Evolutionary conservation across 2,113 vertebrate genomes (phyloP).

Genomic region (Heloderma charlesbogerti): DNA sequence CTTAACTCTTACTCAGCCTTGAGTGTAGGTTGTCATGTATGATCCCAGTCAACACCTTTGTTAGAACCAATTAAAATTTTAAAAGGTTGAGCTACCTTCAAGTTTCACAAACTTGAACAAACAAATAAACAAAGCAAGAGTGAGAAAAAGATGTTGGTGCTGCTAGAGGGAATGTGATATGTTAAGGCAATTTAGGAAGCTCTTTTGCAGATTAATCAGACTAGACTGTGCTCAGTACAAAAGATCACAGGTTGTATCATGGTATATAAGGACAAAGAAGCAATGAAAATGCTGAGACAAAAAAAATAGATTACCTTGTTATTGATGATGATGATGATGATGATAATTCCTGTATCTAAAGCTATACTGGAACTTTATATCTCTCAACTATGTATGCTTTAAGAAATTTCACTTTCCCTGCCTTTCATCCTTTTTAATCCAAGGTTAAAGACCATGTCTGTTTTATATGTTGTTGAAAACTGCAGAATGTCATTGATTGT

Average conservation of each 20-base stretch:
- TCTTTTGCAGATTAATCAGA: not conserved
- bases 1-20: too few species aligned
- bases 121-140: not conserved
- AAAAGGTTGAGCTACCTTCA: not conserved
- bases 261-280: not conserved
- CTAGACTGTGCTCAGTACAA: not conserved
- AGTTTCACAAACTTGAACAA: rapidly evolving
- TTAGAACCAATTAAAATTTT: too few species aligned
- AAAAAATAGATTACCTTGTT: not conserved
- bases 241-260: not conserved
- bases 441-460: rapidly evolving
- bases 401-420: not conserved
- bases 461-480: not conserved
- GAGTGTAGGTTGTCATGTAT: too few species aligned
- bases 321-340: not conserved
- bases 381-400: not conserved
- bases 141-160: not conserved
- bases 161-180: not conserved
- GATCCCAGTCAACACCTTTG: too few species aligned
- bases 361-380: not conserved
- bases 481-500: not conserved
- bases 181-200: not conserved
- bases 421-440: rapidly evolving
- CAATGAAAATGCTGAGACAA: not conserved
- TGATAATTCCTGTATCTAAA: not conserved